phyloP scores from a whole-genome alignment of 2,797 vertebrate genomes.

The Myotis planiceps region DNA sequence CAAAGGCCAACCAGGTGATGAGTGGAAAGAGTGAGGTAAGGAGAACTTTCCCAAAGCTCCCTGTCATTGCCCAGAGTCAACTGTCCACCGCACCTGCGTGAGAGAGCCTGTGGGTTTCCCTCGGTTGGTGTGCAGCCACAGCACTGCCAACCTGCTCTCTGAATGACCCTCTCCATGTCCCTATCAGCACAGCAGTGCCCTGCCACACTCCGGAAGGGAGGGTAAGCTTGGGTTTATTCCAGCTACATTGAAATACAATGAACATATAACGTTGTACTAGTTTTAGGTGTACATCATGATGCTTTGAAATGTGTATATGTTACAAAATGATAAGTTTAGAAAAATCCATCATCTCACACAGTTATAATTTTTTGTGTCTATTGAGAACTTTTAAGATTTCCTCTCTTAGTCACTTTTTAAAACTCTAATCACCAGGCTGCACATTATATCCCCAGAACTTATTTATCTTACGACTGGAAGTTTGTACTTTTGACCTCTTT shows the following conservation, averaged over 20 bases:
- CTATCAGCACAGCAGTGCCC: neutral
- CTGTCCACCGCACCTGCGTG: accelerated
- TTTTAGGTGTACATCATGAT: neutral
- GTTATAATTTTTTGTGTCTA: neutral
- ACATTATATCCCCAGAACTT: neutral
- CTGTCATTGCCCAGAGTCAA: neutral
- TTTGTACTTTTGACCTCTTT: neutral
- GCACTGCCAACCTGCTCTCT: neutral
- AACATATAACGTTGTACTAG: neutral
- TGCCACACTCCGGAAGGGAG: neutral
- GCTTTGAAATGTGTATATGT: neutral
- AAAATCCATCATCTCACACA: neutral
- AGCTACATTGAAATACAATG: neutral
- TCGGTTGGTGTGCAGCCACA: neutral
- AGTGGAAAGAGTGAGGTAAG: neutral
- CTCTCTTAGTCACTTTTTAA: neutral
- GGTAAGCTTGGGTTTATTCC: neutral
- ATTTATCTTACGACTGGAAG: neutral
- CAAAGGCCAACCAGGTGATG: neutral
- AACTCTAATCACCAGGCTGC: neutral
- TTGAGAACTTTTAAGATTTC: neutral
- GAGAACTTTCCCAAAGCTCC: neutral
- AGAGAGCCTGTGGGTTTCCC: neutral
- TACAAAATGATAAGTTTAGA: neutral
- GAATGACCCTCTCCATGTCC: neutral